Evolutionary conservation across 2,888 invertebrate genomes (phyloP).

Genomic region (Cataglyphis altisquamis): DNA sequence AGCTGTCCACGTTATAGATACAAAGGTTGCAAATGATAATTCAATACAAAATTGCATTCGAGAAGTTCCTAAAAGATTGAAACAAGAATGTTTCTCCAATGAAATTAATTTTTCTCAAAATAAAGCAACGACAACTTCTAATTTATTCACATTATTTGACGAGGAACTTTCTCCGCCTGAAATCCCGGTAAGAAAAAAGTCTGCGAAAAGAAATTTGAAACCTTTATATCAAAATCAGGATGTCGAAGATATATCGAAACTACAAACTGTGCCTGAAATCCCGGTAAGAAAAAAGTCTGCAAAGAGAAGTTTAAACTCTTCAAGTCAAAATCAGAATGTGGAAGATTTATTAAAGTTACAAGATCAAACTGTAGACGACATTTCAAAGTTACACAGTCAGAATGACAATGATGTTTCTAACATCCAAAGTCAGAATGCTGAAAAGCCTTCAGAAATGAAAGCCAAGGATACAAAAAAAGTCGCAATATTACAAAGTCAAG

Average conservation of each 20-base stretch:
- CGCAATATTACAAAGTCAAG: not conserved
- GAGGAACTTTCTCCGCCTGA: conserved; percentile 54
- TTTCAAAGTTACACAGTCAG: not conserved
- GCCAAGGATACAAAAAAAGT: not conserved
- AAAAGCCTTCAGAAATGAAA: not conserved
- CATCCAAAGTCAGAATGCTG: not conserved
- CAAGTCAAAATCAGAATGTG: not conserved
- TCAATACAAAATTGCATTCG: conserved; percentile 3
- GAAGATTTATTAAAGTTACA: not conserved
- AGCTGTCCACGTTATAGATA: conserved; percentile 43
- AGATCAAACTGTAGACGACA: not conserved
- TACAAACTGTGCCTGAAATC: conserved; percentile 7
- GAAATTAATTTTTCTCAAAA: conserved; percentile 58
- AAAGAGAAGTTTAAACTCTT: conserved; percentile 36
- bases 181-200: conserved; percentile 72
- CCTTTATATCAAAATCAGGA: not conserved
- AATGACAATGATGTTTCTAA: conserved; percentile 4
- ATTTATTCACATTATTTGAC: conserved; percentile 25
- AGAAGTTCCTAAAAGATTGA: conserved; percentile 75
- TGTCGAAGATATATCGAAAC: not conserved
- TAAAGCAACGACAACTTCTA: not conserved
- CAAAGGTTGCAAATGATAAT: conserved; percentile 4
- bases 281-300: conserved; percentile 65
- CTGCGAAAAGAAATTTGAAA: conserved; percentile 49
- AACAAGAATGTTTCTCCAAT: conserved; percentile 71